A percentile compares a stretch with the other conserved stretches of the same genome.
Conservation (phyloP, 2,888 invertebrate genomes). For the Actias luna region DNA sequence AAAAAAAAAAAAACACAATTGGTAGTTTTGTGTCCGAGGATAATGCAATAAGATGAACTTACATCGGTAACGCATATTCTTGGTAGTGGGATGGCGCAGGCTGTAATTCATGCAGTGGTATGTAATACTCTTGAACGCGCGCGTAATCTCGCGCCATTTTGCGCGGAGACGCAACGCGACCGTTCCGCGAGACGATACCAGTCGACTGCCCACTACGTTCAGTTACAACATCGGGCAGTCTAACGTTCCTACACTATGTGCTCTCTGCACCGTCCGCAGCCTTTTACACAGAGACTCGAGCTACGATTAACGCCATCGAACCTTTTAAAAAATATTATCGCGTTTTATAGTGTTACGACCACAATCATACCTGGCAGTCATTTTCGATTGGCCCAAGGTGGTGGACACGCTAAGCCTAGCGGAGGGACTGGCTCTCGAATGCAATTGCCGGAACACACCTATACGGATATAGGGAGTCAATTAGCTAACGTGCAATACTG, state of each 20-base stretch:
- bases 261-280: background rate
- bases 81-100: conserved; percentile 38
- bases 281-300: background rate
- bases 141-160: conserved; percentile 54
- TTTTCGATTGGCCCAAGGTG: too few species aligned
- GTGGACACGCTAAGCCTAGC: too few species aligned
- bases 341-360: too few species aligned
- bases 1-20: background rate
- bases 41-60: conserved; percentile 32
- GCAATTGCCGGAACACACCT: too few species aligned
- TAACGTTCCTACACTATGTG: background rate
- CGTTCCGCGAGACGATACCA: conserved; percentile 28
- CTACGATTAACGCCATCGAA: background rate
- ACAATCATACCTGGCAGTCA: too few species aligned
- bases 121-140: conserved; percentile 51
- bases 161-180: conserved; percentile 28
- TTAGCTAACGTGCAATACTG: too few species aligned
- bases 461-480: too few species aligned
- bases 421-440: too few species aligned
- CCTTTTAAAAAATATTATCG: too few species aligned
- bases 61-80: conserved; percentile 47
- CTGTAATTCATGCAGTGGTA: conserved; percentile 53
- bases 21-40: background rate
- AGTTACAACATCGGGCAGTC: background rate
- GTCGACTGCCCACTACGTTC: conserved; percentile 24